Base-by-base conservation (phyloP, 53 echinoderm and acorn worm species). In the Antedon mediterranea region DNA sequence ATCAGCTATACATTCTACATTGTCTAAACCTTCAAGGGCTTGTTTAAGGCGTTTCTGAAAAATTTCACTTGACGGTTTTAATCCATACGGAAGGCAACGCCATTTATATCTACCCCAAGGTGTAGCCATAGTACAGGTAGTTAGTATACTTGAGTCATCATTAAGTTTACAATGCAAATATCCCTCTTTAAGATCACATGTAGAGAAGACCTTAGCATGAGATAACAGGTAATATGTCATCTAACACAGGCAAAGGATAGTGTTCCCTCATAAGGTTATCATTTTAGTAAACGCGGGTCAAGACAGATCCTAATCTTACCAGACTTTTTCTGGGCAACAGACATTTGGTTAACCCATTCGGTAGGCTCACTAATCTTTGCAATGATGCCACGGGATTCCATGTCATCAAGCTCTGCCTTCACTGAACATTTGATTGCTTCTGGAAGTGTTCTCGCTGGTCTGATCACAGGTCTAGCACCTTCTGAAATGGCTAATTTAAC, bases 221-320 rank as follows among this genome's bases (percentile, higher is more conserved):
- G 78, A 30, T 18, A 89, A 71, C 30, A 15, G 89, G 86, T 28
- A 86, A 78, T 20, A 89, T 80, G 31, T 85, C 81, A 31, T 87
- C 87, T 14, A 93, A 85, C 18, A 89, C 77, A 29, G 83, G 85
- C 28, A 83, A 75, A 31, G 77, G 77, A 78, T 79, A 88, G 75
- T 82, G 86, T 31, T 82, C 80, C 72, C 87, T 72, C 70, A 82
- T 84, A 28, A 89, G 71, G 0, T 44, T 81, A 31, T 75, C 34
- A 44, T 86, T 90, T 41, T n/a, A 93, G 85, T 0, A 80, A 80
- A 41, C 81, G 77, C 0, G 85, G 89, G 31, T 92, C 89, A 0
- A 85, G 82, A 77, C 84, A 87, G 26, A 89, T 82, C 81, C 93
- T 44, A 28, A 92, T 75, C n/a, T 82, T 76, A 4, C 85, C 89